Base-by-base conservation (phyloP, 2,797 vertebrate genomes). In the Sebastes flavidus region DNA sequence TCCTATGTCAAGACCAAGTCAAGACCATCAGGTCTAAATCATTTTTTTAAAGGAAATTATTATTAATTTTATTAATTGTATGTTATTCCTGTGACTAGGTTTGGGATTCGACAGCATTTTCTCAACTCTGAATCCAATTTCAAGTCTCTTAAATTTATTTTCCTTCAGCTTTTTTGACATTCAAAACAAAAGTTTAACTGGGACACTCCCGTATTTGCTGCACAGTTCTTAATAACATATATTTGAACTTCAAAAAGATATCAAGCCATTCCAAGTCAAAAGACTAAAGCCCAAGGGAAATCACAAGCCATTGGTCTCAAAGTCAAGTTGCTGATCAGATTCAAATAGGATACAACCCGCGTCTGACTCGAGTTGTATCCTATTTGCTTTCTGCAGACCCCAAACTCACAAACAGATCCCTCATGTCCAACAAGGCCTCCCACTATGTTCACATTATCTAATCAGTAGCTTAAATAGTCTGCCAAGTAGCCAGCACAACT, bases 401-500 rank as follows among this genome's bases (percentile, higher is more conserved):
- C 20, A 22, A 65, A 25, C 75, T 67, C 65, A 49, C 34, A 60
- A 85, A 83, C 65, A 77, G 73, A 79, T 66, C 69, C 29, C 54
- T 59, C 34, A 29, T 63, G 74, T 82, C 65, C 72, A 72, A 38
- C 61, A 49, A 77, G 72, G 80, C 78, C 80, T 68, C 76, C 85
- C 70, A 69, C 79, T 72, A 65, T 74, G 73, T 78, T 86, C 84
- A 77, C 81, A 81, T 87, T 80, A 85, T 78, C 77, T 78, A 83
- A 84, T 86, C 74, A 86, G 77, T 79, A 76, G 67, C 83, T 83
- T 87, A 77, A 62, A 86, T 11, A 75, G 70, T 61, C 78, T 85
- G 75, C 84, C 83, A 82, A 80, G 82, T 72, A 80, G 54, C 80
- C 61, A 34, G 85, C 61, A 77, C 85, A 87, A 86, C 77, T 82